A percentile compares a stretch with the other conserved stretches of the same genome.
phyloP scores from a whole-genome alignment of 2,888 invertebrate species.

The Sesia apiformis region DNA sequence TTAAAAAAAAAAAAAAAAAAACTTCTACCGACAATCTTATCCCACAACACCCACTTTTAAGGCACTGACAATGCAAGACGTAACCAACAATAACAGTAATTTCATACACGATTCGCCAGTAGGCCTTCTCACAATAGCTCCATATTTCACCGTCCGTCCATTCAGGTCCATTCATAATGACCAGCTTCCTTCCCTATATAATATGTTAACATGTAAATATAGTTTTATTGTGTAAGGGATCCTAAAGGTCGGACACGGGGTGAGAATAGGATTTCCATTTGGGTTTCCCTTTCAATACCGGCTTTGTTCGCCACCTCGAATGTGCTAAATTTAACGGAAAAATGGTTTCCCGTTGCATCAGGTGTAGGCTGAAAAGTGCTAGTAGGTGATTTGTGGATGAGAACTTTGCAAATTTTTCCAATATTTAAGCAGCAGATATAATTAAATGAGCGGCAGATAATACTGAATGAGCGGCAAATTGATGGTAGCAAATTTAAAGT shows the following conservation, averaged over 20 bases:
- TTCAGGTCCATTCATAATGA: slow-evolving; percentile 37
- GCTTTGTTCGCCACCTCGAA: slow-evolving; percentile 24
- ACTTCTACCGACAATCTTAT: not conserved
- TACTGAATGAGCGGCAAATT: no score
- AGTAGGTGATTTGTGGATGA: slow-evolving; percentile 13
- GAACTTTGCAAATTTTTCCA: no score
- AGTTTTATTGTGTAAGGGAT: slow-evolving; percentile 13
- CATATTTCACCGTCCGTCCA: slow-evolving; percentile 30
- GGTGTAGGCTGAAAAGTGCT: slow-evolving; percentile 20
- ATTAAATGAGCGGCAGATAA: no score
- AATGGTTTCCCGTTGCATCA: slow-evolving; percentile 47
- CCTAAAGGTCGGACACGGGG: slow-evolving; percentile 52
- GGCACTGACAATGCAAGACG: not conserved
- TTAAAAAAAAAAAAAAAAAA: no score
- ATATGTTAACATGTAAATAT: slow-evolving; percentile 46
- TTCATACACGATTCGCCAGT: slow-evolving; percentile 35
- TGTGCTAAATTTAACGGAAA: slow-evolving; percentile 69
- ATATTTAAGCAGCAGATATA: no score
- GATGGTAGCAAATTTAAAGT: no score
- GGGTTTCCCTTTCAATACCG: slow-evolving; percentile 40
- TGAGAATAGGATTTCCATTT: slow-evolving; percentile 52
- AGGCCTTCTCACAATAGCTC: slow-evolving; percentile 31
- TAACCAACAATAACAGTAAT: slow-evolving; percentile 29
- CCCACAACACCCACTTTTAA: not conserved
- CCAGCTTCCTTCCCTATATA: slow-evolving; percentile 43